A percentile compares a stretch with the other conserved stretches of the same genome.
These are phyloP conservation scores for Meta bourneti DNA, from an alignment of 2,888 invertebrate species.

Conservation along the genomic window DNA sequence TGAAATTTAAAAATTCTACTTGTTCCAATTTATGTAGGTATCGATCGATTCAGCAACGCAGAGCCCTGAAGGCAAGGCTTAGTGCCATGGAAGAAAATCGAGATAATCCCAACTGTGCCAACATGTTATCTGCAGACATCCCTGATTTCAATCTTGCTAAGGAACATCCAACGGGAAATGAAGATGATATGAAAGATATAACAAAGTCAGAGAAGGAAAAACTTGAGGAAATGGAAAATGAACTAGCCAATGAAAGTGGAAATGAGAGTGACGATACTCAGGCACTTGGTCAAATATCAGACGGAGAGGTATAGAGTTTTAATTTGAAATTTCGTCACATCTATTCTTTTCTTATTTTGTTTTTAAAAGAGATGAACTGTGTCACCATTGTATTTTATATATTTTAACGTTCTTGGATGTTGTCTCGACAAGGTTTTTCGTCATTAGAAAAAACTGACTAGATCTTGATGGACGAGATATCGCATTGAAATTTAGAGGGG, in stretches of 20 bases:
- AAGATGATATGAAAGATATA: conserved; percentile 71
- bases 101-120: conserved; percentile 69
- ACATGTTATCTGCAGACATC: conserved; percentile 63
- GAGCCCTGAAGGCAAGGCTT: conserved; percentile 64
- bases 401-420: too few species aligned
- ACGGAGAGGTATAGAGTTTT: conserved; percentile 64
- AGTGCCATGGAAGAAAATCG: conserved; percentile 73
- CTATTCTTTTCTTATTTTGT: too few species aligned
- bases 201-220: conserved; percentile 78
- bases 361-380: too few species aligned
- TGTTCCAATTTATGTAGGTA: conserved; percentile 36
- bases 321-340: background rate
- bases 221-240: conserved; percentile 83
- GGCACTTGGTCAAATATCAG: conserved; percentile 78
- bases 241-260: conserved; percentile 84
- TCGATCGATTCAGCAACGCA: conserved; percentile 69
- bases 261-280: conserved; percentile 88
- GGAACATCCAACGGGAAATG: conserved; percentile 77
- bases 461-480: too few species aligned
- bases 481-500: too few species aligned
- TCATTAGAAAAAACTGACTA: too few species aligned
- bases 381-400: too few species aligned
- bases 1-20: too few species aligned
- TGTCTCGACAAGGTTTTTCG: too few species aligned
- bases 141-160: conserved; percentile 66